Conservation (phyloP, 2,888 invertebrate species). For the Drosophila fulvimacula region DNA sequence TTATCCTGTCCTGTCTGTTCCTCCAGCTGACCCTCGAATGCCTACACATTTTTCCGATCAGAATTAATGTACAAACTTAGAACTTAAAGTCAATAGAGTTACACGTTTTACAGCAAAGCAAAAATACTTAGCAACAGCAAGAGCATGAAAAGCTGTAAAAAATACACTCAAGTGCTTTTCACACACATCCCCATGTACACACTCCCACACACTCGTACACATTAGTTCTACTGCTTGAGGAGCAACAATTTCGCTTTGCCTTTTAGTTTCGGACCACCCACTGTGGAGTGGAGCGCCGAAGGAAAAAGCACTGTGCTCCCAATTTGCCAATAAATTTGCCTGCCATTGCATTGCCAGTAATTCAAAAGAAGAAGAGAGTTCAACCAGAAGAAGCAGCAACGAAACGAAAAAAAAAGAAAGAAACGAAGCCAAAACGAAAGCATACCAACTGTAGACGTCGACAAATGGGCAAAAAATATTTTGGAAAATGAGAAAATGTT, state of each 20-base stretch:
- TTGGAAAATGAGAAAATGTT: conserved; percentile 39
- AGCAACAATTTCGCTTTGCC: conserved; percentile 42
- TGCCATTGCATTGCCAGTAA: conserved; percentile 70
- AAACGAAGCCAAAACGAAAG: not conserved
- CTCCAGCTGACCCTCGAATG: not conserved
- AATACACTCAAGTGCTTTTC: conserved; percentile 71
- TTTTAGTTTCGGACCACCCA: conserved; percentile 26
- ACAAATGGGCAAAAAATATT: conserved; percentile 38
- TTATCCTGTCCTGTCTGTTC: no score
- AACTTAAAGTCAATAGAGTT: conserved; percentile 3
- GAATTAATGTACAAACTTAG: not conserved
- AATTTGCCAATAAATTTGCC: conserved; percentile 79
- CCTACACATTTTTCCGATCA: not conserved
- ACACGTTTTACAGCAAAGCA: conserved; percentile 4
- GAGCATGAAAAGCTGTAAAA: conserved; percentile 64
- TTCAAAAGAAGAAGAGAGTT: conserved; percentile 57
- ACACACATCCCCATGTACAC: conserved; percentile 32
- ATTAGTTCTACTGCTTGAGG: conserved; percentile 15
- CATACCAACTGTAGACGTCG: conserved; percentile 20
- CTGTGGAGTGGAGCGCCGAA: conserved; percentile 28
- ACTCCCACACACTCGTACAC: not conserved
- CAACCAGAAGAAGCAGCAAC: conserved; percentile 32
- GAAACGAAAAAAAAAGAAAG: not conserved
- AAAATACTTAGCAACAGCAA: conserved; percentile 19
- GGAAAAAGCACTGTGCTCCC: conserved; percentile 73